Evolutionary conservation across 2,888 invertebrate genomes (phyloP).

Genomic region (Steinernema scapterisci): DNA sequence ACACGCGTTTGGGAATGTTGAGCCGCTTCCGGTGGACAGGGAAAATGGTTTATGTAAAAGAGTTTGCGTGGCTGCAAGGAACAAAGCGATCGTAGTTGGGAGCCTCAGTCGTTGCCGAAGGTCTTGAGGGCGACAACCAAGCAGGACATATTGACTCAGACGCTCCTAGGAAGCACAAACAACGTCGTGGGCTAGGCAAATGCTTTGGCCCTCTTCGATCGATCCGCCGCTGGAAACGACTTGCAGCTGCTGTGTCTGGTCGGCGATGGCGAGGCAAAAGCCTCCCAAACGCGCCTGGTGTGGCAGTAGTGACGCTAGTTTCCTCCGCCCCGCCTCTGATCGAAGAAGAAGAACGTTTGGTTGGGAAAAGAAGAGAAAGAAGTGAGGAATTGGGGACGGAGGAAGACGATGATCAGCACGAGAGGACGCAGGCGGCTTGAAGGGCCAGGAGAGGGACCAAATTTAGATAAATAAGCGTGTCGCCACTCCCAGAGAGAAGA

Average conservation of each 20-base stretch:
- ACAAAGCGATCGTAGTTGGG: not conserved
- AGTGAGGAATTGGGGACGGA: not conserved
- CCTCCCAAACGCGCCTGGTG: not conserved
- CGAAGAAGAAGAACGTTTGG: not conserved
- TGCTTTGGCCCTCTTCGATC: slow-evolving; percentile 29
- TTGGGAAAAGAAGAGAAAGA: not conserved
- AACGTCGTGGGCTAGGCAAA: not conserved
- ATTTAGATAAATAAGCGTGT: too few species aligned
- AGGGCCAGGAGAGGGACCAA: too few species aligned
- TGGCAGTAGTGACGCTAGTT: too few species aligned
- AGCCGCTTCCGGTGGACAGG: too few species aligned
- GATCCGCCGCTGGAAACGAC: slow-evolving; percentile 17
- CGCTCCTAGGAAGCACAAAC: slow-evolving; percentile 22
- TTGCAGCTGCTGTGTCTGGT: slow-evolving; percentile 26
- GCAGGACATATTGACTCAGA: slow-evolving; percentile 1
- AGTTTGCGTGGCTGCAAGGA: not conserved
- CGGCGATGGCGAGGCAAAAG: slow-evolving; percentile 5
- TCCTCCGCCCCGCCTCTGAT: too few species aligned
- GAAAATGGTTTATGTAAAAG: not conserved
- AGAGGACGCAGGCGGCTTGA: too few species aligned
- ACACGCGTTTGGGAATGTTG: too few species aligned
- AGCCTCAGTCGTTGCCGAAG: not conserved
- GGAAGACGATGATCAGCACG: not conserved
- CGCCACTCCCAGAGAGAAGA: too few species aligned
- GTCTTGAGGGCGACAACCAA: not conserved